These are phyloP conservation scores for Ictalurus punctatus DNA, from an alignment of 2,113 vertebrate genomes.

Conservation along the genomic window DNA sequence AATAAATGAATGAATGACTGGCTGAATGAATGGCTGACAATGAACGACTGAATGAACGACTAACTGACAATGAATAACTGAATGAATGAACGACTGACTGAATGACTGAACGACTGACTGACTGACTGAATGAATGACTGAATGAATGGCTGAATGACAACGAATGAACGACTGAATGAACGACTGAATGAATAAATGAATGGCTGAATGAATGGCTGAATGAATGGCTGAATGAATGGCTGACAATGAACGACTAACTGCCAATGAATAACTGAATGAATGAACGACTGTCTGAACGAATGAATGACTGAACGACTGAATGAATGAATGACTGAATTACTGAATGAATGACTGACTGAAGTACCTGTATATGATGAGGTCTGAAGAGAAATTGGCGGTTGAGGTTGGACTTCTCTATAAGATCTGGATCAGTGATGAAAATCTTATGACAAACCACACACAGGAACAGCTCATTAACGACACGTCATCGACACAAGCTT, in stretches of 20 bases:
- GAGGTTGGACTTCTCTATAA: slow-evolving; percentile 98
- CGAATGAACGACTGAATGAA: too few relatives aligned
- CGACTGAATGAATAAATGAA: too few relatives aligned
- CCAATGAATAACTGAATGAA: too few relatives aligned
- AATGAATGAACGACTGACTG: background rate
- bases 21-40: too few relatives aligned
- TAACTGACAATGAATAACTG: too few relatives aligned
- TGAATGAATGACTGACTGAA: background rate
- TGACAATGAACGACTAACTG: background rate
- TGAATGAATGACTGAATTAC: slow-evolving; percentile 60
- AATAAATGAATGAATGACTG: background rate
- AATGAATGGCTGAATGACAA: too few relatives aligned
- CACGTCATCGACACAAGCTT: slow-evolving; percentile 38
- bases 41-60: background rate
- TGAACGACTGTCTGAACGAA: too few relatives aligned
- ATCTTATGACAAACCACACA: slow-evolving; percentile 70
- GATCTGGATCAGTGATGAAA: slow-evolving; percentile 94
- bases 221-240: slow-evolving; percentile 58
- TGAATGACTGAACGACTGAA: too few relatives aligned
- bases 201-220: too few relatives aligned
- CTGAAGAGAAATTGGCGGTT: slow-evolving; percentile 98
- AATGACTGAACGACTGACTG: background rate
- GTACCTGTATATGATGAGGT: slow-evolving; percentile 94
- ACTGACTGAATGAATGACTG: too few relatives aligned
- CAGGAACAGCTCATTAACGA: background rate